phyloP scores from a whole-genome alignment of 2,888 invertebrate species.

The Aricia artaxerxes region DNA sequence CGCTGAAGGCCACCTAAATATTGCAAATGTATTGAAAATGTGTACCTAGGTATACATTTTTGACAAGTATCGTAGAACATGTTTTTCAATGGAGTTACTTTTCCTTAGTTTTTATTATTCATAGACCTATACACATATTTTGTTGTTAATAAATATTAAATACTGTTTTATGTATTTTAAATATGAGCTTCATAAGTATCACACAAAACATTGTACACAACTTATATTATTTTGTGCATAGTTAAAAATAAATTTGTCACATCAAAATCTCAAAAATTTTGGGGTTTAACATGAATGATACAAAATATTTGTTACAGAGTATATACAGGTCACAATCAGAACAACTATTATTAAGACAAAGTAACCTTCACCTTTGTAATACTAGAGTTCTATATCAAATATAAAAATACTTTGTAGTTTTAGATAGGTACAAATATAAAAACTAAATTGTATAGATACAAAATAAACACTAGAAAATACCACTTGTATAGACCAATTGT shows the following conservation, averaged over 20 bases:
- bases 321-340: conserved; percentile 36
- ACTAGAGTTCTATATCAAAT: conserved; percentile 34
- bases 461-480: conserved; percentile 40
- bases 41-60: too few species aligned
- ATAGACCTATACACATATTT: background rate
- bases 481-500: conserved; percentile 35
- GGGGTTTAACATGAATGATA: background rate
- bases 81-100: too few species aligned
- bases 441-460: conserved; percentile 41
- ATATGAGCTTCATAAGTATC: conserved; percentile 27
- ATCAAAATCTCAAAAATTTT: conserved; percentile 7
- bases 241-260: background rate
- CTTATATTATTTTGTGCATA: conserved; percentile 22
- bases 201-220: conserved; percentile 26
- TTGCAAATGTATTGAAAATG: too few species aligned
- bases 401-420: conserved; percentile 32
- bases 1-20: too few species aligned
- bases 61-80: too few species aligned
- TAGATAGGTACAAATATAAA: conserved; percentile 21
- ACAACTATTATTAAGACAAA: conserved; percentile 30
- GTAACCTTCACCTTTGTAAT: conserved; percentile 37
- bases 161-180: background rate
- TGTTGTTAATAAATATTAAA: conserved; percentile 5
- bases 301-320: conserved; percentile 36
- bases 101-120: too few species aligned